phyloP scores from a whole-genome alignment of 2,888 invertebrate species.

The Tubulanus polymorphus region DNA sequence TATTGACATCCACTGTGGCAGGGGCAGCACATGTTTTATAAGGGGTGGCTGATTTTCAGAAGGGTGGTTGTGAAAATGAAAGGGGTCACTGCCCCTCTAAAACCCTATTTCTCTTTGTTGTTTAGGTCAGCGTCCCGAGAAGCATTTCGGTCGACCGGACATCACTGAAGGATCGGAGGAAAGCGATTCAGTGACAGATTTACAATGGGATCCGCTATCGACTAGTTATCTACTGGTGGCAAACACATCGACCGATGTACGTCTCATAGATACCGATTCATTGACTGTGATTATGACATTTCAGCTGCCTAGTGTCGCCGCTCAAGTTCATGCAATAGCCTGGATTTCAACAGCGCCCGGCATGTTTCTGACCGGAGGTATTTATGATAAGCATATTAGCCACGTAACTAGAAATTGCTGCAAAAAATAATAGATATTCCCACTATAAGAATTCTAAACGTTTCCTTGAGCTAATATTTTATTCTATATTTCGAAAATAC shows the following conservation, averaged over 20 bases:
- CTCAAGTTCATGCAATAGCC: constrained; percentile 47
- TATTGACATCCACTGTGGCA: too few relatives aligned
- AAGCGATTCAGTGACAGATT: constrained; percentile 39
- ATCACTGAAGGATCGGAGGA: constrained; percentile 25
- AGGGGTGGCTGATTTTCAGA: too few relatives aligned
- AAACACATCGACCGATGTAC: constrained; percentile 38
- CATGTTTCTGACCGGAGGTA: constrained; percentile 55
- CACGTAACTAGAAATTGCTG: too few relatives aligned
- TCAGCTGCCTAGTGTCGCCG: constrained; percentile 47
- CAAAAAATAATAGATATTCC: too few relatives aligned
- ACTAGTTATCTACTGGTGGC: constrained; percentile 51
- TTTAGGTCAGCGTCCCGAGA: constrained; percentile 28
- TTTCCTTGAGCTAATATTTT: too few relatives aligned
- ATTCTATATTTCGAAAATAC: too few relatives aligned
- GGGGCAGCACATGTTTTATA: too few relatives aligned
- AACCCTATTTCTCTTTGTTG: too few relatives aligned
- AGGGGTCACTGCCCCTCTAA: too few relatives aligned
- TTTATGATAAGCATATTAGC: too few relatives aligned
- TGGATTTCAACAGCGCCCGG: constrained; percentile 55
- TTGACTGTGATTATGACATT: constrained; percentile 44
- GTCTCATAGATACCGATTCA: constrained; percentile 45
- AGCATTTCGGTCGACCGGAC: constrained; percentile 36
- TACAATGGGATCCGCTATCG: constrained; percentile 55
- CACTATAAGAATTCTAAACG: too few relatives aligned
- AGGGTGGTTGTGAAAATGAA: too few relatives aligned